phyloP scores from a whole-genome alignment of 2,113 vertebrate genomes.

The Tichodroma muraria region DNA sequence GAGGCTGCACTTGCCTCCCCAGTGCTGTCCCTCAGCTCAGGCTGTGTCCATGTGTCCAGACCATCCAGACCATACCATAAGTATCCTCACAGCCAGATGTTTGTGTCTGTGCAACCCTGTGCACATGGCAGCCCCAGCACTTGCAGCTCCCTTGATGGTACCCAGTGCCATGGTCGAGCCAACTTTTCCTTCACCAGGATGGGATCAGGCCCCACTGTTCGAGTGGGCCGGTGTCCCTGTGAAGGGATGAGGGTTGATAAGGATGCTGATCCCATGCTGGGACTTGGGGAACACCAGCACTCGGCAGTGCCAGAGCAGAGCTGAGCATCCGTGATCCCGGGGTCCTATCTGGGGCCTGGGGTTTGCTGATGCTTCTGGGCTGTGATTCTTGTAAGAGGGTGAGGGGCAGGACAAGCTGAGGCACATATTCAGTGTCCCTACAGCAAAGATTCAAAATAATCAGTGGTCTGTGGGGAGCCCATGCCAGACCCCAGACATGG shows the following conservation, averaged over 20 bases:
- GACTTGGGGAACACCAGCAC: background rate
- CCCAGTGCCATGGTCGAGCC: too few species aligned
- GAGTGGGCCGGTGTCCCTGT: rapidly evolving
- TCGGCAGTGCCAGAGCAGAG: background rate
- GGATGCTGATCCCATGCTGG: background rate
- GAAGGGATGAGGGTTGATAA: background rate
- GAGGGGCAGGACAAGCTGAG: background rate
- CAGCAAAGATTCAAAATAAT: background rate
- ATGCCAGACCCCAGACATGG: too few species aligned
- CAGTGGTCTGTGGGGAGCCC: background rate
- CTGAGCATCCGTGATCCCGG: rapidly evolving
- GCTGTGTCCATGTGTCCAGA: background rate
- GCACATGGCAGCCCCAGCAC: rapidly evolving
- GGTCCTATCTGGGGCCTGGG: rapidly evolving
- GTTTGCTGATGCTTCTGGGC: background rate
- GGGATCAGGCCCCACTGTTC: background rate
- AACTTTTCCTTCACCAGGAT: background rate
- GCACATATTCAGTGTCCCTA: background rate
- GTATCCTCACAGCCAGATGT: rapidly evolving
- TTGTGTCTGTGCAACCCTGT: background rate
- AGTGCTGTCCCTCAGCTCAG: background rate
- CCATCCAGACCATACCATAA: too few species aligned
- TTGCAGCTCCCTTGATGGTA: background rate
- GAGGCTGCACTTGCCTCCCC: rapidly evolving
- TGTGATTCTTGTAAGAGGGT: background rate